A percentile compares a stretch with the other conserved stretches of the same genome.
These are phyloP conservation scores for Ameiurus melas DNA, from an alignment of 2,113 vertebrate species.

Conservation along the genomic window DNA sequence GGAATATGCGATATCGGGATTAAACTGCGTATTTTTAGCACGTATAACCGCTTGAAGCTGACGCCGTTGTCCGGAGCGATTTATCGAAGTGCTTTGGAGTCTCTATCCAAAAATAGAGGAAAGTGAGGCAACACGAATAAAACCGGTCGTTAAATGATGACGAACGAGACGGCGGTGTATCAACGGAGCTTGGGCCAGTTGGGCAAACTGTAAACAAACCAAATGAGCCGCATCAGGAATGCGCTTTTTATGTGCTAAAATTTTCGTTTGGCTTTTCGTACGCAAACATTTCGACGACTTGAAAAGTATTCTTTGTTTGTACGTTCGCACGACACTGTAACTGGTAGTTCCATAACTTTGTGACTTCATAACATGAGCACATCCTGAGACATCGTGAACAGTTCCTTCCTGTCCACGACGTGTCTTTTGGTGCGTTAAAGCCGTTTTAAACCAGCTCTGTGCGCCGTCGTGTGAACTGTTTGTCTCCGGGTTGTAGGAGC, in stretches of 20 bases:
- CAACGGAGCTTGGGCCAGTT: too few species aligned
- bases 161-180: too few species aligned
- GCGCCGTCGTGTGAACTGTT: neutral
- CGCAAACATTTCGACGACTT: too few species aligned
- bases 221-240: neutral
- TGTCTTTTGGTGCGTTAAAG: neutral
- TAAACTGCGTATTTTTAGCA: neutral
- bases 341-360: neutral
- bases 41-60: too few species aligned
- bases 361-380: too few species aligned
- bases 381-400: neutral
- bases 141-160: too few species aligned
- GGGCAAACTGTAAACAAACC: neutral
- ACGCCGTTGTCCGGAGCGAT: too few species aligned
- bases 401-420: neutral
- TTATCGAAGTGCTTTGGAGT: neutral
- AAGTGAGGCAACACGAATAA: neutral
- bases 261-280: too few species aligned
- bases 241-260: too few species aligned
- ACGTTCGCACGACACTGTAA: neutral
- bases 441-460: neutral
- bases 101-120: neutral
- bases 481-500: slow-evolving; percentile 63
- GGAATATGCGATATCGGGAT: neutral
- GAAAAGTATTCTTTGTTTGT: too few species aligned